Base-by-base conservation (phyloP, 1,140 invertebrate genomes). In the Ooceraea biroi region DNA sequence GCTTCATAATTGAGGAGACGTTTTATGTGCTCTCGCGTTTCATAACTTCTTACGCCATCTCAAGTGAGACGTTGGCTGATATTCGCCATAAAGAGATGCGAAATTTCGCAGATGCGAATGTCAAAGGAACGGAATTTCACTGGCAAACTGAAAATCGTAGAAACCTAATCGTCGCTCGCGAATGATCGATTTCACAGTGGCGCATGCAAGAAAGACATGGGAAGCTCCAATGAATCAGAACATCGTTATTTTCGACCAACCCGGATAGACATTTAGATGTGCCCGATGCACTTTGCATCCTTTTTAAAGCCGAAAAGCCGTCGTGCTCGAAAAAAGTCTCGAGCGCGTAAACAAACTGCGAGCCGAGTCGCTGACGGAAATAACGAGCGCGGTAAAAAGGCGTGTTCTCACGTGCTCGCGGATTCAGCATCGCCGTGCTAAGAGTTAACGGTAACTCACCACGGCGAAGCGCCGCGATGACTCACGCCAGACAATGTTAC, bases 371-470 rank as follows among this genome's bases (percentile, higher is more conserved):
- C 60, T 82, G 58, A 76, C 30, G 82, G 73, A 66, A 52, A 82
- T 60, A 83, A 83, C 72, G 50, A 76, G 82, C 17, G 14, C 46
- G 61, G 68, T 50, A 78, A 76, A 77, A 83, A 83, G 27, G 72
- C 72, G 68, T 85, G 82, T 89, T 89, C 88, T 84, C 88, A 89
- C 78, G 88, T 88, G 74, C 52, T 85, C 72, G 71, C 86, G 84
- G 73, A 83, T 85, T 84, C 80, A 68, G 41, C 83, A 74, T 88
- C 74, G 84, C 85, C 68, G 76, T 52, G 84, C 63, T 86, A 89
- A 89, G 77, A 88, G 77, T 66, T 88, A 89, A 86, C 86, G 86
- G 88, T 89, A 88, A 88, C 52, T 68, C 73, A 71, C 87, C 61
- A 65, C 71, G 52, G 22, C 52, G 71, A 69, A 68, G 48, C 22